A percentile compares a stretch with the other conserved stretches of the same genome.
phyloP scores from a whole-genome alignment of 2,113 vertebrate species.

The Synodontis membranacea region DNA sequence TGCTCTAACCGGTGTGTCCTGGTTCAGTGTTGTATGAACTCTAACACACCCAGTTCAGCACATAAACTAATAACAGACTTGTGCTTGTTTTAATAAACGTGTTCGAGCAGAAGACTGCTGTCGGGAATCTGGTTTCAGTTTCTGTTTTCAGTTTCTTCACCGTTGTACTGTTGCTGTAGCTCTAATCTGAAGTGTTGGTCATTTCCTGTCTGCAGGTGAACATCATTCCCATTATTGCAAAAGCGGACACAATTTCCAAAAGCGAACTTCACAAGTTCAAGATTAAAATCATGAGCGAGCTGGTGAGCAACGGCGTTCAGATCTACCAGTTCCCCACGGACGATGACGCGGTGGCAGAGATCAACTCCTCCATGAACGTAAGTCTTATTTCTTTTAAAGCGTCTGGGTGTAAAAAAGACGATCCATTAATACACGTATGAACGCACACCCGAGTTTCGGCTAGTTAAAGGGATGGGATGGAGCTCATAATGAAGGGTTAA shows the following conservation, averaged over 20 bases:
- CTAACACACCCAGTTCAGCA: not conserved
- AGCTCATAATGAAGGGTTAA: not conserved
- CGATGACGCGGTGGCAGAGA: slow-evolving; percentile 90
- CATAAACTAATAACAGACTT: not conserved
- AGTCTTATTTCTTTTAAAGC: slow-evolving; percentile 8
- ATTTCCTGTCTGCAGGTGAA: slow-evolving; percentile 78
- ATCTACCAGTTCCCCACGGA: slow-evolving; percentile 98
- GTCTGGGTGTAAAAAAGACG: not conserved
- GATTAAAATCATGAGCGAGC: slow-evolving; percentile 98
- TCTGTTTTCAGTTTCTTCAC: not conserved
- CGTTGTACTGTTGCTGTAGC: no score
- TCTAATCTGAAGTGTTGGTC: not conserved
- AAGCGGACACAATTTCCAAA: slow-evolving; percentile 98
- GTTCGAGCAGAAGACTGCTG: not conserved
- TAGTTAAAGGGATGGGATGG: not conserved
- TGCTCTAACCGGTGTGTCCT: not conserved
- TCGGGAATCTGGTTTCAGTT: not conserved
- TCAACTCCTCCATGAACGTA: slow-evolving; percentile 97
- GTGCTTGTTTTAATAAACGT: not conserved
- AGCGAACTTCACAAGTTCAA: slow-evolving; percentile 98
- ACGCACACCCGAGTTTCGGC: not conserved
- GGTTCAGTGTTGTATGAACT: not conserved
- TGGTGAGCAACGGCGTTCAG: slow-evolving; percentile 97
- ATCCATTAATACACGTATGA: not conserved
- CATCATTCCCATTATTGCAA: slow-evolving; percentile 97